Base-by-base conservation (phyloP, 2,797 vertebrate species). In the Mus spretus region DNA sequence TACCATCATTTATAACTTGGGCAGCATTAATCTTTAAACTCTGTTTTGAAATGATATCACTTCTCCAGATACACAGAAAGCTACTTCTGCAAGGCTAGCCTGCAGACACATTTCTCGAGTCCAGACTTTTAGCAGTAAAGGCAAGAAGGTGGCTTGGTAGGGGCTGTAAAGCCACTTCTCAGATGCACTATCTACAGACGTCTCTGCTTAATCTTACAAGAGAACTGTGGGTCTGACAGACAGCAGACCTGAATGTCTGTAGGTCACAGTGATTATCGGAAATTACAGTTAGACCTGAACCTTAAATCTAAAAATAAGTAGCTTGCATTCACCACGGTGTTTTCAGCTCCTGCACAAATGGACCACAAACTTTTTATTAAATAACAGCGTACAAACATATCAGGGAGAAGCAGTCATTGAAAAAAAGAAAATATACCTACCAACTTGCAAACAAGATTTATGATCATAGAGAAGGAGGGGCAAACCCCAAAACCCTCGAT, bases 321-420 rank as follows among this genome's bases (percentile, higher is more conserved):
- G 75, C 44, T 77, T 85, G 63, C 63, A 81, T 92, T 93, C 91
- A 90, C 47, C 78, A 57, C 91, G 91, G 87, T 78, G 22, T 22
- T 95, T 87, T 91, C 44, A 75, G 74, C 34, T 91, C 70, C 88
- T 94, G 63, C 37, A 96, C 89, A 59, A 84, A 89, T 0, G 11
- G 59, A 57, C 53, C 2, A 91, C 82, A 94, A 95, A 53, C 61
- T 78, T 95, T 70, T 9, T 26, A n/a, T 50, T 75, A 83, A 82
- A 84, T n/a, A 19, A 50, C 40, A 31, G 3, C 59, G 4, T 84
- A 82, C 40, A 65, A 53, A 79, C 34, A 81, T 55, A 83, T 70
- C 28, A 86, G 72, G 44, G 53, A 59, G 26, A 91, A 87, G 94
- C 55, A 15, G 53, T 34, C 44, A 87, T 6, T 80, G 55, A 47